phyloP scores from a whole-genome alignment of 1,140 invertebrate species.

The Oedothorax gibbosus region DNA sequence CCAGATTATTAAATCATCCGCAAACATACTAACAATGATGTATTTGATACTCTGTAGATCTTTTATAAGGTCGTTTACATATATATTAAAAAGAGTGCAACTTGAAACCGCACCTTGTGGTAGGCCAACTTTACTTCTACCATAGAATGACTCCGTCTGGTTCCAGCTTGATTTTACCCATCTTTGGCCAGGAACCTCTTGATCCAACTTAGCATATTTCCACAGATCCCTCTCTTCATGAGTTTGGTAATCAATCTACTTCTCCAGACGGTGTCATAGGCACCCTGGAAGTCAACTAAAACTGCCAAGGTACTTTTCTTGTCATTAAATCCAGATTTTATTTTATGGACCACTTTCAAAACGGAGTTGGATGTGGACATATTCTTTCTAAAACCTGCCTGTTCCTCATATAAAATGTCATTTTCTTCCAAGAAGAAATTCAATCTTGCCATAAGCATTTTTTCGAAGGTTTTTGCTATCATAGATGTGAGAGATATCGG shows the following conservation, averaged over 20 bases:
- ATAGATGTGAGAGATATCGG: background rate
- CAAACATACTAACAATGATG: conserved; percentile 21
- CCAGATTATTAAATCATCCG: conserved; percentile 29
- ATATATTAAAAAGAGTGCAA: conserved; percentile 7
- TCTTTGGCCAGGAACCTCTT: background rate
- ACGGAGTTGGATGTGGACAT: background rate
- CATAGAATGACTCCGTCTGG: background rate
- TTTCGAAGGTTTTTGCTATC: background rate
- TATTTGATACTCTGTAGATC: background rate
- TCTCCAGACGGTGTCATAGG: conserved; percentile 13
- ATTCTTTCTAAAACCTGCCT: background rate
- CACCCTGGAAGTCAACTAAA: background rate
- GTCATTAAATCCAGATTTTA: background rate
- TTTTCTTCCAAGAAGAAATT: background rate
- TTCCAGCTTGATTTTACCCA: background rate
- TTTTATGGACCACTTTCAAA: background rate
- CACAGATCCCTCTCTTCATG: background rate
- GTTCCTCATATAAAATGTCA: background rate
- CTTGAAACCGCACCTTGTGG: conserved; percentile 3
- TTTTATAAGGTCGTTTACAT: background rate
- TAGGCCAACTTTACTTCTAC: background rate
- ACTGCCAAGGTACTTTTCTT: background rate
- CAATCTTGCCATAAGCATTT: background rate
- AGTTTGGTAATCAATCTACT: background rate
- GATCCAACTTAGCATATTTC: background rate